Evolutionary conservation across 1,140 invertebrate genomes (phyloP), one percentile per base, ranked within the genome.

Genomic region (Druon quercuslanigerum): DNA sequence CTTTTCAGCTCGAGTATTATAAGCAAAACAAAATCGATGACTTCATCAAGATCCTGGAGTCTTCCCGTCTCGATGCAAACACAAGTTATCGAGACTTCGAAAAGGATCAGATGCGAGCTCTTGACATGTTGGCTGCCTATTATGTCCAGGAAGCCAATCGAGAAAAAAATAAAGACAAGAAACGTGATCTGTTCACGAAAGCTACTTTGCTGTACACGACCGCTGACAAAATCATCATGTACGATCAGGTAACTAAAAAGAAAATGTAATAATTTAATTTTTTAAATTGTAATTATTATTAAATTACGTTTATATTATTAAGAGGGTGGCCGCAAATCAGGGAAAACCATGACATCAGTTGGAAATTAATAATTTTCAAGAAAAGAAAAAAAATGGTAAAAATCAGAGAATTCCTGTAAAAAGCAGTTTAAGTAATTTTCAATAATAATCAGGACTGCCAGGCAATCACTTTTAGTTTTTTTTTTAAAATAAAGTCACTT

Each of bases 181-280:
- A 98, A 88, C 94, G 96, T 80, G 98, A 99, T 83, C 92, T 99
- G 3, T 99, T 99, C 87, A 97, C 96, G 17, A 99, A 99, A 93
- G 99, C 99, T 0, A 99, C 98, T 7, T 92, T 98, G 52, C 90
- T 99, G 1, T 99, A 99, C 88, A 99, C 98, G 0, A 98, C 97
- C 78, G 99, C 98, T 46, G 99, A 99, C 89, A 99, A 99, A 93
- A 99, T 99, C 88, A 98, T 99, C 83, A 99, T 99, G 98, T 99
- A 99, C 92, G 98, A 99, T 90, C 98, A 98, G 94, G 96, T 96
- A 92, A 90, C 71, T 50, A n/a, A 76, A 70, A 50, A 73, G 73
- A 66, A 71, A 33, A 19, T 71, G 71, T 56, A 33, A 33, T 33
- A 33, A 33, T 33, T 33, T 33, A 33, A 33, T 33, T 33, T 0